Conservation (phyloP, 1,140 invertebrate species). For the Macrocentrus cingulum region DNA sequence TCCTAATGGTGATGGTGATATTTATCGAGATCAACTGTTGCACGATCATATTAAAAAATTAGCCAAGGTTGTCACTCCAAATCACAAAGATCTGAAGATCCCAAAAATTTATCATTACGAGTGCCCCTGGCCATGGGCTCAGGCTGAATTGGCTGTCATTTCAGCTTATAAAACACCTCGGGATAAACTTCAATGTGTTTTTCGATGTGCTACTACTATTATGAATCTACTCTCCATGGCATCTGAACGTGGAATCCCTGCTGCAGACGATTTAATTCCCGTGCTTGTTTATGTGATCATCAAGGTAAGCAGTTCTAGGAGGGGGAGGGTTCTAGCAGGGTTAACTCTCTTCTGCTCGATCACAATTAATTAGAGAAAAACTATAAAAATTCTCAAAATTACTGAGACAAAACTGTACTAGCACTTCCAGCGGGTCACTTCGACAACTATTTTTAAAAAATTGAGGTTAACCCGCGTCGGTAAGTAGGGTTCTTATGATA, state of each 20-base stretch:
- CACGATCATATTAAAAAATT: constrained; percentile 88
- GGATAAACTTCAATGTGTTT: constrained; percentile 88
- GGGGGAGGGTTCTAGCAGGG: too few relatives aligned
- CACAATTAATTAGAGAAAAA: too few relatives aligned
- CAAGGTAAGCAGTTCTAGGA: constrained; percentile 65
- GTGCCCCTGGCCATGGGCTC: constrained; percentile 96
- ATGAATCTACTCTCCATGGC: constrained; percentile 89
- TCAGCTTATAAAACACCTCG: constrained; percentile 92
- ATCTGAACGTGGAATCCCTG: constrained; percentile 77
- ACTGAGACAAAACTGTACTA: too few relatives aligned
- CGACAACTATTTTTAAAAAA: too few relatives aligned
- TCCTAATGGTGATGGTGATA: constrained; percentile 95
- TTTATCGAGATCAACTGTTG: constrained; percentile 85
- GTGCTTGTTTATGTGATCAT: constrained; percentile 96
- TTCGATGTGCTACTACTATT: constrained; percentile 87
- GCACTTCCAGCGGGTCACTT: too few relatives aligned
- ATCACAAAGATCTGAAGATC: constrained; percentile 81
- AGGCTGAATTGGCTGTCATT: constrained; percentile 88
- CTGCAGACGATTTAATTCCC: constrained; percentile 96
- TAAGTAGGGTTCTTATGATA: too few relatives aligned
- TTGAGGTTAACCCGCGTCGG: too few relatives aligned
- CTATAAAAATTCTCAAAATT: too few relatives aligned
- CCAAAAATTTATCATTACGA: constrained; percentile 83
- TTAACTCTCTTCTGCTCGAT: too few relatives aligned
- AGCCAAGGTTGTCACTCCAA: constrained; percentile 75